phyloP scores from a whole-genome alignment of 1,140 invertebrate species.

The Babylonia areolata region DNA sequence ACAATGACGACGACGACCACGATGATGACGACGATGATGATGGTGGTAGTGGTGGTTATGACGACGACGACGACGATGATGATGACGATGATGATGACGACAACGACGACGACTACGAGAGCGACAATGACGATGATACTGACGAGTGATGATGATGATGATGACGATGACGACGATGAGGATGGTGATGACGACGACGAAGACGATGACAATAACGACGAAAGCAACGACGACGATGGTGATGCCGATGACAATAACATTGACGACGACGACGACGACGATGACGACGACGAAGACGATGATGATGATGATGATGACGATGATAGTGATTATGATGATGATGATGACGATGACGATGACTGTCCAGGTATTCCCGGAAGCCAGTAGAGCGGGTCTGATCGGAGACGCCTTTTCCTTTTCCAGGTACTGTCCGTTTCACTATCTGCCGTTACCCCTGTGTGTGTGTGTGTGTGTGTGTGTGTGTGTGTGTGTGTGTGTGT shows the following conservation, averaged over 20 bases:
- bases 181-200: no score
- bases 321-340: no score
- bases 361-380: conserved; percentile 80
- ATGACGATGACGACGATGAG: background rate
- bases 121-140: background rate
- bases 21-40: background rate
- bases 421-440: conserved; percentile 75
- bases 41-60: background rate
- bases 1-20: background rate
- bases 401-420: conserved; percentile 89
- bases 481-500: background rate
- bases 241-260: no score
- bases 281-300: no score
- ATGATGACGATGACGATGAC: no score
- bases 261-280: no score
- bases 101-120: background rate
- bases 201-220: no score
- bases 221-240: no score
- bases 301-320: no score
- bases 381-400: conserved; percentile 91
- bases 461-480: conserved; percentile 71
- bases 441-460: background rate
- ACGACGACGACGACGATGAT: no score
- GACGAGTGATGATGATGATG: background rate
- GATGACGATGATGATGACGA: background rate